Evolutionary conservation across 2,797 vertebrate species (phyloP), one percentile per base, ranked within the genome.

Genomic region (Propithecus deckenii): DNA sequence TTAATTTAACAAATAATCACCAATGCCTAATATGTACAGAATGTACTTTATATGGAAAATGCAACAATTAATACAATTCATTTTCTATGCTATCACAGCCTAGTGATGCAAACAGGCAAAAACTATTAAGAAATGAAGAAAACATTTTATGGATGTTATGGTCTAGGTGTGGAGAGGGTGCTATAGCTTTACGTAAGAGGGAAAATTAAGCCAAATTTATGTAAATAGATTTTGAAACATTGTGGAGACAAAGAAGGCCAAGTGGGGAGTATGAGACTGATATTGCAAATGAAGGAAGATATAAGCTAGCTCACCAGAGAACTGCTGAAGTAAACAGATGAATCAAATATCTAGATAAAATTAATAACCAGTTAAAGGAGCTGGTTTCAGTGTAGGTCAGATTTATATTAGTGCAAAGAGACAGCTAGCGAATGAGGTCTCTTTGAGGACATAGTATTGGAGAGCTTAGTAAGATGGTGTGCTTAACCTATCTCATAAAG

Each of bases 1-100:
- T 46, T 81, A 2, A 80, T 46, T 89, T 50, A 92, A 30, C 59
- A 69, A 69, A 25, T 89, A 75, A 69, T 92, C 75, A 25, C 3
- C 30, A 75, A 35, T 86, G 4, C 2, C 13, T 69, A 57, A 38
- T 79, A 81, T 32, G 9, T 75, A 18, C 30, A 76, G 52, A 94
- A 87, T 46, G 7, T 32, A 25, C 13, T 59, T 89, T 85, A 32
- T 61, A 75, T 23, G 67, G 23, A 48, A n/a, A 83, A 55, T 78
- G 2, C 2, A 48, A 75, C 7, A 63, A 93, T 43, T 63, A 69
- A 55, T 87, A 57, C 4, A 81, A 57, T 81, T 71, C 7, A 90
- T 41, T 95, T 93, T 48, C 13, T 15, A 55, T 14, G 41, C 1
- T 48, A 48, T 57, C 15, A 65, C 32, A 41, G 15, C 76, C 20